These are phyloP conservation scores for Sphaeramia orbicularis DNA, from an alignment of 2,797 vertebrate species.

Conservation along the genomic window DNA sequence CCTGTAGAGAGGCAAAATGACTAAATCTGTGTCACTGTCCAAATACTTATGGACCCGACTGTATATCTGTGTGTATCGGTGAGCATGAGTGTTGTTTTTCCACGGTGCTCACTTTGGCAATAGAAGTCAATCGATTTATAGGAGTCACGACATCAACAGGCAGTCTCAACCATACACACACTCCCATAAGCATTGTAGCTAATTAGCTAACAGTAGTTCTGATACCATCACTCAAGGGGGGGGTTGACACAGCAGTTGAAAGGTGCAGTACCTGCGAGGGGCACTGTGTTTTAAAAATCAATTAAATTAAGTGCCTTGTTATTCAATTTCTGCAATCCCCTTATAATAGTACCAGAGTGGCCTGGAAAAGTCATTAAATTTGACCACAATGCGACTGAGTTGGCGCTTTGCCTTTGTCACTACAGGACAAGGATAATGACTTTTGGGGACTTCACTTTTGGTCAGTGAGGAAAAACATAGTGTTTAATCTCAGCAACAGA, in stretches of 20 bases:
- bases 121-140: conserved; percentile 23
- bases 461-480: conserved; percentile 54
- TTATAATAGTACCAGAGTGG: conserved; percentile 62
- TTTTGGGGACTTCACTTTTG: conserved; percentile 57
- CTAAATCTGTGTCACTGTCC: too few relatives aligned
- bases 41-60: too few relatives aligned
- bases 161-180: neutral
- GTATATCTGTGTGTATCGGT: neutral
- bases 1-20: too few relatives aligned
- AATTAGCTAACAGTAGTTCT: conserved; percentile 46
- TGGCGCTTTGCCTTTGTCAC: conserved; percentile 69
- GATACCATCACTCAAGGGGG: conserved; percentile 35
- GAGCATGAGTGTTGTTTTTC: neutral
- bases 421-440: conserved; percentile 48
- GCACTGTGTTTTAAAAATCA: conserved; percentile 67
- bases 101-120: conserved; percentile 2
- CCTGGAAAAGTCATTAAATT: conserved; percentile 71
- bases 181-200: conserved; percentile 26
- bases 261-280: conserved; percentile 46
- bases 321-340: conserved; percentile 66
- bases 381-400: conserved; percentile 67
- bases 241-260: conserved; percentile 53
- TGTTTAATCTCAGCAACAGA: conserved; percentile 62
- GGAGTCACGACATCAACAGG: neutral
- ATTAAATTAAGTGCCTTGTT: conserved; percentile 72